A percentile compares a stretch with the other conserved stretches of the same genome.
These are phyloP conservation scores for Cervus canadensis DNA, from an alignment of 2,113 vertebrate genomes.

Conservation along the genomic window DNA sequence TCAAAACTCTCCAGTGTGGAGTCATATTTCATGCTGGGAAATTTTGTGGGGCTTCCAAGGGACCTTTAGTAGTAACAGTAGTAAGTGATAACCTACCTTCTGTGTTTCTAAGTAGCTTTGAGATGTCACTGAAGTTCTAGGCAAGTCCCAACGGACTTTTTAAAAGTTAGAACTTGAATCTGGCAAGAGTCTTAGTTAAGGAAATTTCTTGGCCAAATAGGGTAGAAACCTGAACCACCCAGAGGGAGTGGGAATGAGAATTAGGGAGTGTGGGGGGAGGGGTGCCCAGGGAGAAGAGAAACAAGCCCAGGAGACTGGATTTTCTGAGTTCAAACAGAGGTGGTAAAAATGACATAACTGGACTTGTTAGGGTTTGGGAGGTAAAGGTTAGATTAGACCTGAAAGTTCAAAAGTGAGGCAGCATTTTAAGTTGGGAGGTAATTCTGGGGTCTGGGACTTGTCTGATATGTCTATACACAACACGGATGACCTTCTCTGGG, in stretches of 20 bases:
- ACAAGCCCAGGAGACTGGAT: not conserved
- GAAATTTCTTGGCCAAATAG: conserved; percentile 45
- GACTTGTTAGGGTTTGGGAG: not conserved
- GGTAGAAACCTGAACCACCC: conserved; percentile 50
- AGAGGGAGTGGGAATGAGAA: not conserved
- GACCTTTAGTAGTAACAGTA: not conserved
- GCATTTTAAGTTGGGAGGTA: not conserved
- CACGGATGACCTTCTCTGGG: not conserved
- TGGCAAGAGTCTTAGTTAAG: conserved; percentile 25
- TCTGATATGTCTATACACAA: not conserved
- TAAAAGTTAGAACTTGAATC: conserved; percentile 54
- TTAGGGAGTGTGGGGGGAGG: not conserved
- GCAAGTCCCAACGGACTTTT: not conserved
- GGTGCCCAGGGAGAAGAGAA: not conserved
- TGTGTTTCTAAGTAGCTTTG: not conserved
- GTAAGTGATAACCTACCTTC: not conserved
- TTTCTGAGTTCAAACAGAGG: not conserved
- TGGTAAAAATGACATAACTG: not conserved
- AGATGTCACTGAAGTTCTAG: not conserved
- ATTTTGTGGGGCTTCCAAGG: not conserved
- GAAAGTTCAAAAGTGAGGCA: conserved; percentile 19
- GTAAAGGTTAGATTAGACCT: not conserved
- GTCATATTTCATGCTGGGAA: not conserved
- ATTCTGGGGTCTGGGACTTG: not conserved
- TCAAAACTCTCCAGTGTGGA: not conserved